phyloP scores from a whole-genome alignment of 2,113 vertebrate genomes.

The Myrmecophaga tridactyla region DNA sequence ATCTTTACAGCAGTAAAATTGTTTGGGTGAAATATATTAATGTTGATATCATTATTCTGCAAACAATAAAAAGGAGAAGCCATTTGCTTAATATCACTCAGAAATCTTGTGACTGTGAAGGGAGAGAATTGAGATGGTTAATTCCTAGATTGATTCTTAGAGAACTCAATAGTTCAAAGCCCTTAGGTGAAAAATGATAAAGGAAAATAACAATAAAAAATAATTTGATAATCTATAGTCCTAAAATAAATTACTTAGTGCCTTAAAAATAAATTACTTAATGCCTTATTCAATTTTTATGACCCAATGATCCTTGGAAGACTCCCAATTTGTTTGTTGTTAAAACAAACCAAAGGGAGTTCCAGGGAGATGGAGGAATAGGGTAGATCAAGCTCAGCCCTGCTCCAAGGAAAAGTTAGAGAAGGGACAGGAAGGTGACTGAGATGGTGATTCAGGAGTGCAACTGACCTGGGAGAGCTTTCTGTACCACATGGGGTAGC shows the following conservation, averaged over 20 bases:
- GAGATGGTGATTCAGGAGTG: too few species aligned
- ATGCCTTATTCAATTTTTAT: neutral
- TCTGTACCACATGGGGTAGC: too few species aligned
- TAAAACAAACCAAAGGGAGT: neutral
- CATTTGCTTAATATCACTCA: neutral
- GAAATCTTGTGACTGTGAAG: neutral
- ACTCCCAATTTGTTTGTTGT: neutral
- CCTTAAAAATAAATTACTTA: neutral
- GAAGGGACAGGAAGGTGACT: too few species aligned
- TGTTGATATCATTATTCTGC: neutral
- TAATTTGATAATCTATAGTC: neutral
- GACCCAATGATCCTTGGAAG: neutral
- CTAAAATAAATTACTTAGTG: neutral
- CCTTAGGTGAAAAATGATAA: neutral
- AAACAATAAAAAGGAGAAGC: neutral
- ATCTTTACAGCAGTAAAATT: neutral
- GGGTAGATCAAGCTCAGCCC: too few species aligned
- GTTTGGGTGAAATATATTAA: neutral
- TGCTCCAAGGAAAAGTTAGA: too few species aligned
- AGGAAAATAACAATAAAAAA: neutral
- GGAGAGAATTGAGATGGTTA: neutral
- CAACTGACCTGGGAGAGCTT: too few species aligned
- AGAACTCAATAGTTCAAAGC: neutral
- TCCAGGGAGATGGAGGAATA: too few species aligned
- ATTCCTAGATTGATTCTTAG: neutral